These are phyloP conservation scores for Sipha flava DNA, from an alignment of 1,140 invertebrate species.

Conservation along the genomic window DNA sequence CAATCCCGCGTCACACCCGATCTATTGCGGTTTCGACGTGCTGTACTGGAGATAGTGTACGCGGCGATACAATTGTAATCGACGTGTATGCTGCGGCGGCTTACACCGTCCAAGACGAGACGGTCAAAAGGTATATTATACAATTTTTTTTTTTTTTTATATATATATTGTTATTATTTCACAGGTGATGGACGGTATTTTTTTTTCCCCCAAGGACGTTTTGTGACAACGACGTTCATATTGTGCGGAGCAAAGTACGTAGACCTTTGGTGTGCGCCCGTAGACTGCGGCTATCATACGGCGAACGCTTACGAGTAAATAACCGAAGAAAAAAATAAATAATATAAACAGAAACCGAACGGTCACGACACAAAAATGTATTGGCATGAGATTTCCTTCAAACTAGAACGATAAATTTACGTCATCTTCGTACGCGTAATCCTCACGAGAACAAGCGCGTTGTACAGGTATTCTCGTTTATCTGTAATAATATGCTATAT, in stretches of 20 bases:
- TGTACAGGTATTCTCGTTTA: too few species aligned
- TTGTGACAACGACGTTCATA: not conserved
- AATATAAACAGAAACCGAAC: not conserved
- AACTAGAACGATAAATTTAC: not conserved
- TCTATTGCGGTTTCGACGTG: too few species aligned
- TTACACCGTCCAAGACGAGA: not conserved
- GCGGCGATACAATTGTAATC: too few species aligned
- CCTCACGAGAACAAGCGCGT: too few species aligned
- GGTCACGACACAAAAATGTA: constrained; percentile 6
- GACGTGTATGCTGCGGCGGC: too few species aligned
- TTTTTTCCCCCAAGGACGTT: not conserved
- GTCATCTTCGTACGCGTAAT: not conserved
- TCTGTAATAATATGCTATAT: too few species aligned
- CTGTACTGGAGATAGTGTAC: too few species aligned
- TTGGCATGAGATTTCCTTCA: constrained; percentile 1
- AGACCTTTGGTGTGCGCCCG: not conserved
- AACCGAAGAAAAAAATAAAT: not conserved
- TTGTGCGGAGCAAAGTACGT: not conserved
- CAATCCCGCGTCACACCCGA: too few species aligned
- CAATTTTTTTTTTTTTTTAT: too few species aligned
- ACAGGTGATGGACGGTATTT: not conserved
- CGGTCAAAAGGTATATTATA: too few species aligned
- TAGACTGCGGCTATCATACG: not conserved
- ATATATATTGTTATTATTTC: not conserved
- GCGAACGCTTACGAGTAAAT: not conserved